phyloP scores from a whole-genome alignment of 2,113 vertebrate genomes.

The Vombatus ursinus region DNA sequence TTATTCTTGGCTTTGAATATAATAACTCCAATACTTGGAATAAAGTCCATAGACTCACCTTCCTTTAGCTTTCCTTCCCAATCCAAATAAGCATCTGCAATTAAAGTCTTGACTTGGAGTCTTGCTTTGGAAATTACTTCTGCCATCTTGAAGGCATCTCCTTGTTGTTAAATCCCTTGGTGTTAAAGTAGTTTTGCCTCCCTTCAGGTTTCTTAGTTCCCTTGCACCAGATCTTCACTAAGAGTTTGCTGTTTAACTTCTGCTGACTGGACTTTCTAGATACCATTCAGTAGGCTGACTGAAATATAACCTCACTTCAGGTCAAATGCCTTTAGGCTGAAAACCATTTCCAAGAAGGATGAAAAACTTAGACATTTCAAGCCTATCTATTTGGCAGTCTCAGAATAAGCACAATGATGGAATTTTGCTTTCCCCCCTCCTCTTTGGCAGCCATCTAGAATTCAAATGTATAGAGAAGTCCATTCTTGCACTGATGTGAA shows the following conservation, averaged over 20 bases:
- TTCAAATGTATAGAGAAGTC: slow-evolving; percentile 11
- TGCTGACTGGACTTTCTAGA: slow-evolving; percentile 61
- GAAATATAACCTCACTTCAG: slow-evolving; percentile 71
- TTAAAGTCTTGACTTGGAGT: slow-evolving; percentile 65
- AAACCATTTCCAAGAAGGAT: slow-evolving; percentile 68
- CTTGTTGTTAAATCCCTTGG: slow-evolving; percentile 21
- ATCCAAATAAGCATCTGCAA: slow-evolving; percentile 64
- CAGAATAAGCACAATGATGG: slow-evolving; percentile 63
- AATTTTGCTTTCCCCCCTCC: neutral
- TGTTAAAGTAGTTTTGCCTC: slow-evolving; percentile 47
- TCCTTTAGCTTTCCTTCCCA: slow-evolving; percentile 31
- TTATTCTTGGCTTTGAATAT: neutral
- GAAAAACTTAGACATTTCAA: slow-evolving; percentile 70
- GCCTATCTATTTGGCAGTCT: slow-evolving; percentile 51
- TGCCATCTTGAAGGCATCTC: slow-evolving; percentile 64
- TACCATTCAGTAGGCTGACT: slow-evolving; percentile 59
- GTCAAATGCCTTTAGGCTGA: slow-evolving; percentile 73
- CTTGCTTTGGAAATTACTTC: slow-evolving; percentile 72
- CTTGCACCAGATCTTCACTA: slow-evolving; percentile 62
- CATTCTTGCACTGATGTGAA: neutral
- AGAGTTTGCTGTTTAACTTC: slow-evolving; percentile 63
- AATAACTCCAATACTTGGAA: neutral
- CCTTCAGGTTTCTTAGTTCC: slow-evolving; percentile 28
- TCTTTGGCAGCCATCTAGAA: neutral
- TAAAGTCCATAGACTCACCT: slow-evolving; percentile 21